Evolutionary conservation across 2,888 invertebrate genomes (phyloP).

Genomic region (Sympetrum striolatum): DNA sequence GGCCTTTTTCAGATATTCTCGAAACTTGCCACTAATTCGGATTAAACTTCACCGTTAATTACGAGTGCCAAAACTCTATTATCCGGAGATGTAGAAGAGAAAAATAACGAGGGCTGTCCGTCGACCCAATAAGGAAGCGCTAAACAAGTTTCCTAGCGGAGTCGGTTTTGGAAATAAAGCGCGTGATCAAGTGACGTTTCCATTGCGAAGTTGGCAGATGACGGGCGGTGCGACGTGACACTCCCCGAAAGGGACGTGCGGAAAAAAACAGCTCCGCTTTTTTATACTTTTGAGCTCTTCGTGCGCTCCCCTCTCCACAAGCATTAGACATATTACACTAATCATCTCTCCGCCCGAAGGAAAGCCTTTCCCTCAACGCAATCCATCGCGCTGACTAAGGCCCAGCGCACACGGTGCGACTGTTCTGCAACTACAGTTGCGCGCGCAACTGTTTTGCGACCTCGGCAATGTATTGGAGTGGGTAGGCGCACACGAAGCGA

Average conservation of each 20-base stretch:
- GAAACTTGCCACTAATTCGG: too few relatives aligned
- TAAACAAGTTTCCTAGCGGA: not conserved
- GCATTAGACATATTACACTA: not conserved
- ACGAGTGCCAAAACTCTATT: not conserved
- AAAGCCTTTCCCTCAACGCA: not conserved
- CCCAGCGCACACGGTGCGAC: too few relatives aligned
- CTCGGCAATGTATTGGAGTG: too few relatives aligned
- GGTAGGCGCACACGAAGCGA: too few relatives aligned
- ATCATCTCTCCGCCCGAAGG: not conserved
- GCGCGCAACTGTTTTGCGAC: too few relatives aligned
- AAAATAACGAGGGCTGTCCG: not conserved
- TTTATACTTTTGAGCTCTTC: not conserved
- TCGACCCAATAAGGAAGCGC: not conserved
- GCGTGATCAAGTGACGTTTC: not conserved
- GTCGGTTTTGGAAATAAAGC: not conserved
- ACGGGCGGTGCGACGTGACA: not conserved
- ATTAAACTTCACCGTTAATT: not conserved
- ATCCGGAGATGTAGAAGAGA: not conserved
- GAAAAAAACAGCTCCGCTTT: not conserved
- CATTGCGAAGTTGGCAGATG: not conserved
- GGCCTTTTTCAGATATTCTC: too few relatives aligned
- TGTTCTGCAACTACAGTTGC: too few relatives aligned
- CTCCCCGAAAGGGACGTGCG: not conserved
- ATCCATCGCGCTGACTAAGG: not conserved
- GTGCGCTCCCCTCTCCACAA: not conserved